phyloP scores from a whole-genome alignment of 1,140 invertebrate species.

The Periplaneta americana region DNA sequence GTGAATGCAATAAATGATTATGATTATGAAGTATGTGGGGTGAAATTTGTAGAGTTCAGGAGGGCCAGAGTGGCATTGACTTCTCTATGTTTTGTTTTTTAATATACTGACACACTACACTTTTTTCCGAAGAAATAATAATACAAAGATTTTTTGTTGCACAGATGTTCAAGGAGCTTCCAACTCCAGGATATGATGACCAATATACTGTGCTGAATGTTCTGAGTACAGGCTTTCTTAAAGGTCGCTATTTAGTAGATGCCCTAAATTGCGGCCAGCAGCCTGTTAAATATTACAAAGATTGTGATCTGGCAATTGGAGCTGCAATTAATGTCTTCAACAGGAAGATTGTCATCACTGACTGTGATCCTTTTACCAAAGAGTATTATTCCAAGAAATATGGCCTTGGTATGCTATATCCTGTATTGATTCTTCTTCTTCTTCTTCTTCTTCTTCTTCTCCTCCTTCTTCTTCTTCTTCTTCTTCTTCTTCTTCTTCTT shows the following conservation, averaged over 20 bases:
- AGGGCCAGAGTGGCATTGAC: too few species aligned
- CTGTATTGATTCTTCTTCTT: too few species aligned
- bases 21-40: too few species aligned
- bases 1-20: too few species aligned
- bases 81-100: too few species aligned
- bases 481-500: too few species aligned
- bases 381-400: conserved; percentile 69
- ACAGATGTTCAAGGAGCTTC: conserved; percentile 40
- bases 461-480: too few species aligned
- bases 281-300: conserved; percentile 55
- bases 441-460: too few species aligned
- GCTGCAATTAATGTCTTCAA: conserved; percentile 73
- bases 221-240: conserved; percentile 48
- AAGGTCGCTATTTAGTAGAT: conserved; percentile 56
- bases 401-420: conserved; percentile 44
- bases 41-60: too few species aligned
- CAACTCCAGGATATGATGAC: conserved; percentile 51
- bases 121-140: too few species aligned
- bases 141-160: not conserved
- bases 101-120: too few species aligned
- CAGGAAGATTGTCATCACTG: conserved; percentile 69
- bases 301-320: conserved; percentile 74
- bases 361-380: conserved; percentile 83
- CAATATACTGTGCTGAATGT: conserved; percentile 65
- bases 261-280: conserved; percentile 44